Evolutionary conservation across 2,113 vertebrate species (phyloP), one percentile per base, ranked within the genome.

Genomic region (Phodopus roborovskii): DNA sequence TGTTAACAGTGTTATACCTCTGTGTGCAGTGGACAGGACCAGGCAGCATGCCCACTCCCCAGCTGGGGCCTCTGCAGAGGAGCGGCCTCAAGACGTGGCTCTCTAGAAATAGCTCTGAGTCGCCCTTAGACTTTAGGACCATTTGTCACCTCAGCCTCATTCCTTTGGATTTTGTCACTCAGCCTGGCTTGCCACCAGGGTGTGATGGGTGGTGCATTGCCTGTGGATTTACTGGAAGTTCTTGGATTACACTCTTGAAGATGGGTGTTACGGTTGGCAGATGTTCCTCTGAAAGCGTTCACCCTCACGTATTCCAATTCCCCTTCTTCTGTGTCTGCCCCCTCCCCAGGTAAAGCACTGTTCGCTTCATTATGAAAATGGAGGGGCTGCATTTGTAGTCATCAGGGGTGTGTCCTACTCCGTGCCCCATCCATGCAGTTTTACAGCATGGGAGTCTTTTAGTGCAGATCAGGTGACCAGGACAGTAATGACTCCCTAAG

Each of bases 401-500:
- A 33, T 2, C 30, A 1, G 24, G 5, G n/a, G 28, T 20, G 1
- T 2, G n/a, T 0, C 1, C 64, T 26, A 28, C 62, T 12, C 3
- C 0, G 20, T 28, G 19, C n/a, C 17, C 17, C 53, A 33, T 28
- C 19, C 1, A 73, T 36, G 30, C 11, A 2, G 1, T 66, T 62
- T 48, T 66, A 60, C 10, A 56, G 13, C 81, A 15, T 3, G 36
- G 68, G 15, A 66, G 45, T 2, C 0, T 68, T 85, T 87, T 71
- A 12, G 13, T 84, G 62, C 17, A 11, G 66, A 33, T 1, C 0
- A 0, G 39, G 22, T 56, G 82, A n/a, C 58, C 89, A 58, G 85
- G 0, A 75, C 81, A 0, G 19, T 0, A 36, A 19, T 1, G 7
- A 12, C 58, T 50, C 30, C 53, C 50, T 2, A 0, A 9, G 74